Conservation (phyloP, 2,888 invertebrate genomes). For the Netelia fuscicornis region DNA sequence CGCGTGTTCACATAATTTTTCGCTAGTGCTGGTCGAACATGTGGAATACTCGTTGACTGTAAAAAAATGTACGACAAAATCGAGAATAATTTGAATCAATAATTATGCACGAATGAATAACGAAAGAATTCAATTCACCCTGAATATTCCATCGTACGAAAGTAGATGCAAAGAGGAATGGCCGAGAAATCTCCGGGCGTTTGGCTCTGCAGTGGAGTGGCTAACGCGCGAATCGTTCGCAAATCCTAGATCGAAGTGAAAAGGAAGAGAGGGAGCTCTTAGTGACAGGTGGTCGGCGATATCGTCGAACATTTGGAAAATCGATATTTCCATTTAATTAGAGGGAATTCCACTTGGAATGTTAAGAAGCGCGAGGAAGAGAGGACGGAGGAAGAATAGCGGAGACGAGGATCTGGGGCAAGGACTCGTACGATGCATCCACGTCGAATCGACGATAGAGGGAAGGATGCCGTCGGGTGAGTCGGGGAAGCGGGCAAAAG, state of each 20-base stretch:
- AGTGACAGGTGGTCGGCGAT: slow-evolving; percentile 51
- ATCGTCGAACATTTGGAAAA: slow-evolving; percentile 58
- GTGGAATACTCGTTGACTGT: too few species aligned
- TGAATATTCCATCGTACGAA: slow-evolving; percentile 7
- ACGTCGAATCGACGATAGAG: slow-evolving; percentile 36
- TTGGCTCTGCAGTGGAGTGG: not conserved
- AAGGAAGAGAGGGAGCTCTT: not conserved
- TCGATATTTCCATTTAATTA: slow-evolving; percentile 77
- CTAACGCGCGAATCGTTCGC: not conserved
- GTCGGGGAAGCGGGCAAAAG: slow-evolving; percentile 7
- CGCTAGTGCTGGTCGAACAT: too few species aligned
- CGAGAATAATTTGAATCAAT: not conserved
- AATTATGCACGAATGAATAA: not conserved
- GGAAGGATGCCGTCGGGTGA: slow-evolving; percentile 30
- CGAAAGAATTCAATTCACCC: not conserved
- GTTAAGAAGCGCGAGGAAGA: slow-evolving; percentile 67
- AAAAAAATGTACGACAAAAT: not conserved
- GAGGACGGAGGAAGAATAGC: slow-evolving; percentile 21
- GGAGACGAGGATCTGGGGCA: slow-evolving; percentile 2
- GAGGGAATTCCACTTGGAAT: slow-evolving; percentile 73
- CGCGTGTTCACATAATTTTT: too few species aligned
- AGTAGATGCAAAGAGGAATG: not conserved
- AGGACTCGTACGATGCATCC: slow-evolving; percentile 43
- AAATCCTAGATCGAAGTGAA: not conserved
- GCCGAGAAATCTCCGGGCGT: not conserved